Evolutionary conservation across 1,140 invertebrate genomes (phyloP).

Genomic region (Formica selysi): DNA sequence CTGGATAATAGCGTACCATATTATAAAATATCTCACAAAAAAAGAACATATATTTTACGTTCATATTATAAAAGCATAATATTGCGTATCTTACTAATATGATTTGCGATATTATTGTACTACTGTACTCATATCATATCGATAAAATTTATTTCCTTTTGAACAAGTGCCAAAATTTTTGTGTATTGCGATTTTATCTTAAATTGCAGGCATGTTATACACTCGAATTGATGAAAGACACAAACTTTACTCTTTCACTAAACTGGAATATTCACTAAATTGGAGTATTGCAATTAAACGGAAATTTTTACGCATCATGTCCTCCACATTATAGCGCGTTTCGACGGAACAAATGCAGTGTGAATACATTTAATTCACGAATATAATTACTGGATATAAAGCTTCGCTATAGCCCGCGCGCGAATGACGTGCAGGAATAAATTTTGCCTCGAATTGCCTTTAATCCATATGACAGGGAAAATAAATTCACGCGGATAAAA

Average conservation of each 20-base stretch:
- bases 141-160: neutral
- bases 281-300: neutral
- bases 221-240: conserved; percentile 16
- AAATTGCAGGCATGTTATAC: neutral
- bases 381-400: conserved; percentile 23
- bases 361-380: conserved; percentile 9
- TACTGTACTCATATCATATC: neutral
- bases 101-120: neutral
- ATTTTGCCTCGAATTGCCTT: conserved; percentile 24
- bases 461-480: neutral
- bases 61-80: conserved; percentile 7
- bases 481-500: conserved; percentile 5
- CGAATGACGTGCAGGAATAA: neutral
- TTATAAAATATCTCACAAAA: conserved; percentile 27
- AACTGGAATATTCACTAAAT: neutral
- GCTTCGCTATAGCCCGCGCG: neutral
- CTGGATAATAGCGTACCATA: conserved; percentile 1
- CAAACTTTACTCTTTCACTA: neutral
- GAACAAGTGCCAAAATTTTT: neutral
- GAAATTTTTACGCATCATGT: conserved; percentile 7
- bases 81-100: neutral
- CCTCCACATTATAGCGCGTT: neutral
- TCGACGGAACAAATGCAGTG: neutral
- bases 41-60: neutral
- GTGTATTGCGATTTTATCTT: neutral